These are phyloP conservation scores for Vultur gryphus DNA, from an alignment of 2,797 vertebrate species.

Conservation along the genomic window DNA sequence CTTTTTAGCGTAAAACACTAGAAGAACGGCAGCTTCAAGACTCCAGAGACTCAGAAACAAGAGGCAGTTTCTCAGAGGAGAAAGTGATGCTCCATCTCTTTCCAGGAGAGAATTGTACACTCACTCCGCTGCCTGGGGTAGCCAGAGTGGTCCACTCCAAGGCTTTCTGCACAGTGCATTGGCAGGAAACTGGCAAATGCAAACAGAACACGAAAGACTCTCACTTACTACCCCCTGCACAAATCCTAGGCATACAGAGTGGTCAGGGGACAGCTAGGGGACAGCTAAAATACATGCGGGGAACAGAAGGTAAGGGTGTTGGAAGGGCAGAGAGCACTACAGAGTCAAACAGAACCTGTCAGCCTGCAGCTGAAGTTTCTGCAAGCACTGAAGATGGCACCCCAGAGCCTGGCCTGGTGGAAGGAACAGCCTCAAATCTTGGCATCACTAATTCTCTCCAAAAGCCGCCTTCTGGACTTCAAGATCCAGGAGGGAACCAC, in stretches of 20 bases:
- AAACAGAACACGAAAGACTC: constrained; percentile 85
- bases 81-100: constrained; percentile 89
- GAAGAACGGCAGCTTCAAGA: constrained; percentile 86
- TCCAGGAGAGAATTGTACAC: constrained; percentile 87
- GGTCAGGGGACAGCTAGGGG: constrained; percentile 74
- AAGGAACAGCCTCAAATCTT: constrained; percentile 42
- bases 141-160: constrained; percentile 97
- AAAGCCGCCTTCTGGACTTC: constrained; percentile 45
- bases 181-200: constrained; percentile 92
- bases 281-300: constrained; percentile 73
- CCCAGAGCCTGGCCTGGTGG: constrained; percentile 55
- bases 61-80: constrained; percentile 70
- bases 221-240: constrained; percentile 84
- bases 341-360: constrained; percentile 39
- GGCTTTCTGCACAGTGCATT: constrained; percentile 96
- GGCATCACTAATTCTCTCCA: constrained; percentile 49
- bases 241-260: constrained; percentile 91
- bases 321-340: constrained; percentile 47
- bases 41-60: constrained; percentile 58
- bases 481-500: constrained; percentile 48
- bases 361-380: constrained; percentile 43
- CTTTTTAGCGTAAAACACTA: constrained; percentile 87
- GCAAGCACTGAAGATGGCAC: constrained; percentile 66
- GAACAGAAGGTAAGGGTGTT: constrained; percentile 56
- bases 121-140: constrained; percentile 89